phyloP scores from a whole-genome alignment of 2,113 vertebrate genomes.

The Calidris pygmaea region DNA sequence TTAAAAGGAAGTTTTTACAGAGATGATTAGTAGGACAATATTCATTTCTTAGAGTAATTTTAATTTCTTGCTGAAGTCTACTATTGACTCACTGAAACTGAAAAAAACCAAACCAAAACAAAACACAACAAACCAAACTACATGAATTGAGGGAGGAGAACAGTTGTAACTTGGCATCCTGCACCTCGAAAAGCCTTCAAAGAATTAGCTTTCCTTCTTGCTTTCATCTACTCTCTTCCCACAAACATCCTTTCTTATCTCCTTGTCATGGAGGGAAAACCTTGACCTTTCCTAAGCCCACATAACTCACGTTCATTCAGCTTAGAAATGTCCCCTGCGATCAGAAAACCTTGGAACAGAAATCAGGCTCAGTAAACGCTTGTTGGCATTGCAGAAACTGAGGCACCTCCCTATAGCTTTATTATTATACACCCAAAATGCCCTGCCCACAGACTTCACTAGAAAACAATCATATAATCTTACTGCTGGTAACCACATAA shows the following conservation, averaged over 20 bases:
- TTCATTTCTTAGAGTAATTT: background rate
- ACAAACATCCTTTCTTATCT: background rate
- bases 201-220: background rate
- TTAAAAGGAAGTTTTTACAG: background rate
- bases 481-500: background rate
- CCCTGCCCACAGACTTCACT: background rate
- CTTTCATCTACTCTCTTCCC: background rate
- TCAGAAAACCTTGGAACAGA: background rate
- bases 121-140: background rate
- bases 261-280: background rate
- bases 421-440: background rate
- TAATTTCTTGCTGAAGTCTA: background rate
- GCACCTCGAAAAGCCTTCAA: background rate
- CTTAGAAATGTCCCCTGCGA: background rate
- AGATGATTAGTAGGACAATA: background rate
- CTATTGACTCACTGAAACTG: background rate
- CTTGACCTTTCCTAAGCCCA: background rate
- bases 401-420: background rate
- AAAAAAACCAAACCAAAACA: background rate
- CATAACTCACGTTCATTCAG: background rate
- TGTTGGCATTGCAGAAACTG: background rate
- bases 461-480: background rate
- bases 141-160: background rate
- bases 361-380: background rate
- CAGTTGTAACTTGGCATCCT: background rate